Evolutionary conservation across 2,113 vertebrate species (phyloP).

Genomic region (Rynchops niger): DNA sequence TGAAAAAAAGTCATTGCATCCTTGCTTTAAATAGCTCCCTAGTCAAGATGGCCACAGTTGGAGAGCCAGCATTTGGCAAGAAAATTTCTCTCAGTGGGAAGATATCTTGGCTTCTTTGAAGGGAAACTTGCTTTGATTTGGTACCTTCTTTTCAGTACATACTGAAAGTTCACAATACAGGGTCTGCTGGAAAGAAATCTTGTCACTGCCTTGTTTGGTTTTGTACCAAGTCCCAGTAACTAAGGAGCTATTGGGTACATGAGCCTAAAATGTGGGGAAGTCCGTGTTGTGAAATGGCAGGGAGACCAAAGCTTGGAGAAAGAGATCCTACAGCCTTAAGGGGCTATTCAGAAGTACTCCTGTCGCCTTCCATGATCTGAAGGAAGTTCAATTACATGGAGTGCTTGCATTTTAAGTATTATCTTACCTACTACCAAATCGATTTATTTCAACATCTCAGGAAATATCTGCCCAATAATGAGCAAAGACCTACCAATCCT

Average conservation of each 20-base stretch:
- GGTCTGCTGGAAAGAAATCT: conserved; percentile 33
- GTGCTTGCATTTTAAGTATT: not conserved
- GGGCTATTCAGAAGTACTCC: not conserved
- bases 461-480: not conserved
- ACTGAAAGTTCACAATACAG: conserved; percentile 37
- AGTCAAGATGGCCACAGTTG: conserved; percentile 60
- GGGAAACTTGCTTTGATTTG: conserved; percentile 46
- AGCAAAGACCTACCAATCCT: not conserved
- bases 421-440: not conserved
- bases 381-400: not conserved
- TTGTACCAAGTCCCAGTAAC: conserved; percentile 1
- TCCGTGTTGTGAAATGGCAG: not conserved
- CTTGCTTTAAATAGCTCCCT: conserved; percentile 51
- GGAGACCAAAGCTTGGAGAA: not conserved
- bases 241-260: not conserved
- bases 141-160: conserved; percentile 32
- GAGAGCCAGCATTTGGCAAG: conserved; percentile 58
- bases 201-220: conserved; percentile 9
- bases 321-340: not conserved
- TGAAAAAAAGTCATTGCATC: conserved; percentile 22
- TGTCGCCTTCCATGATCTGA: not conserved
- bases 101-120: conserved; percentile 35
- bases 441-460: not conserved
- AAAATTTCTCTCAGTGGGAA: conserved; percentile 48
- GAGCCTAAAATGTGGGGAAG: not conserved